Conservation (phyloP, 2,113 vertebrate genomes). For the Prunella fulvescens region DNA sequence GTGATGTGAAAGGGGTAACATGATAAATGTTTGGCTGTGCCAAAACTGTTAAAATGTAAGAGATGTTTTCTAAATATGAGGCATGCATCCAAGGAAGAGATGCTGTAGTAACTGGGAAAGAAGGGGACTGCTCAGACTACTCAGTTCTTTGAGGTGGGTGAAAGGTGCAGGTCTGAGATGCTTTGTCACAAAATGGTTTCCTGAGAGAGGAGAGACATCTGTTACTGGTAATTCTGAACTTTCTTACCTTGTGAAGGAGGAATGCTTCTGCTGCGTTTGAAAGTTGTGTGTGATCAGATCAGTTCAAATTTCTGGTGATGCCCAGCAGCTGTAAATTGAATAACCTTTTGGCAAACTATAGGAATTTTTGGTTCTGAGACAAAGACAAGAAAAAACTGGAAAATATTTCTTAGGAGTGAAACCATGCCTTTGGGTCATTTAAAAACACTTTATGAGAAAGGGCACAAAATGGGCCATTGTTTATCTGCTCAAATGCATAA, state of each 20-base stretch:
- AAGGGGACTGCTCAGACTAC: not conserved
- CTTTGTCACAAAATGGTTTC: not conserved
- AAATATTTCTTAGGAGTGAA: not conserved
- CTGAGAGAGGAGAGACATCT: not conserved
- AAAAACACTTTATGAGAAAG: not conserved
- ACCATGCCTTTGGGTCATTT: not conserved
- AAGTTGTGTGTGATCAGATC: not conserved
- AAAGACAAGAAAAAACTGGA: not conserved
- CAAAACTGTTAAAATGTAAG: rapidly evolving
- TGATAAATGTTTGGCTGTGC: not conserved
- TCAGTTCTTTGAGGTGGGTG: not conserved
- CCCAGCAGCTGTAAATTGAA: not conserved
- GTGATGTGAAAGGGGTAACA: rapidly evolving
- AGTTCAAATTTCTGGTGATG: not conserved
- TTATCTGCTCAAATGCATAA: not conserved
- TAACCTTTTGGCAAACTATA: not conserved
- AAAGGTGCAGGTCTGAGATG: not conserved
- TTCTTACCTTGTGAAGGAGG: not conserved
- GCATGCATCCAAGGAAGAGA: not conserved
- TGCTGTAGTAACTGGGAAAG: not conserved
- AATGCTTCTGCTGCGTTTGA: not conserved
- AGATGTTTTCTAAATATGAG: not conserved
- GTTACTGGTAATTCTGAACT: not conserved
- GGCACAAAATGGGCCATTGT: not conserved
- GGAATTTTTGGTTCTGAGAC: not conserved